These are phyloP conservation scores for Cephalophus harveyi DNA, from an alignment of 2,113 vertebrate genomes.

Conservation along the genomic window DNA sequence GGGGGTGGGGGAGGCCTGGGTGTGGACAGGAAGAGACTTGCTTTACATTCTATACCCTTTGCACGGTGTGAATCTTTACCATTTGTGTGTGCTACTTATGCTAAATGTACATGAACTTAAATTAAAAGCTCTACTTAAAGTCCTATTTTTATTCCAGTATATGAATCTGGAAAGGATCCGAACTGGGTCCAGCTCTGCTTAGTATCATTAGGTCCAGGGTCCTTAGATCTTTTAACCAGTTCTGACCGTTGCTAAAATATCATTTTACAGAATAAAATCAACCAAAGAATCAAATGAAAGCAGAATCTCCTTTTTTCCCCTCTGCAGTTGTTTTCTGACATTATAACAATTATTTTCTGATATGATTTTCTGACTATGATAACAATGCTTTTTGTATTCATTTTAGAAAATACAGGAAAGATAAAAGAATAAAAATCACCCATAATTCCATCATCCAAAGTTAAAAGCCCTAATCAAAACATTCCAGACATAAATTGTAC, in stretches of 20 bases:
- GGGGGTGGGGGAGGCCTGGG: rapidly evolving
- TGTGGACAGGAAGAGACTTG: background rate
- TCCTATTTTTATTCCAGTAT: background rate
- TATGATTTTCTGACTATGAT: background rate
- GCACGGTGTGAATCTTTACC: background rate
- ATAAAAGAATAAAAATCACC: conserved; percentile 9
- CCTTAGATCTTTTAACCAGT: background rate
- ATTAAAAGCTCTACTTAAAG: background rate
- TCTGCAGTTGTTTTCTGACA: background rate
- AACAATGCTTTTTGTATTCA: background rate
- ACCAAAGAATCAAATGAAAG: background rate
- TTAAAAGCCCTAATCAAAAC: background rate
- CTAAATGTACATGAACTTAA: background rate
- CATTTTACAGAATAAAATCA: conserved; percentile 35
- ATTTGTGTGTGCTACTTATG: background rate
- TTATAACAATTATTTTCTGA: background rate
- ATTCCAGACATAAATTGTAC: background rate
- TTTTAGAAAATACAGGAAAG: conserved; percentile 25
- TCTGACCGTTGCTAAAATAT: background rate
- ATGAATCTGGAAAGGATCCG: background rate
- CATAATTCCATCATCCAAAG: background rate
- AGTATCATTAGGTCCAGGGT: background rate
- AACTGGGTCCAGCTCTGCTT: background rate
- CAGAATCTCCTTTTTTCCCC: background rate
- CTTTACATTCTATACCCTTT: background rate